Evolutionary conservation across 2,888 invertebrate genomes (phyloP).

Genomic region (Incurvaria masculella): DNA sequence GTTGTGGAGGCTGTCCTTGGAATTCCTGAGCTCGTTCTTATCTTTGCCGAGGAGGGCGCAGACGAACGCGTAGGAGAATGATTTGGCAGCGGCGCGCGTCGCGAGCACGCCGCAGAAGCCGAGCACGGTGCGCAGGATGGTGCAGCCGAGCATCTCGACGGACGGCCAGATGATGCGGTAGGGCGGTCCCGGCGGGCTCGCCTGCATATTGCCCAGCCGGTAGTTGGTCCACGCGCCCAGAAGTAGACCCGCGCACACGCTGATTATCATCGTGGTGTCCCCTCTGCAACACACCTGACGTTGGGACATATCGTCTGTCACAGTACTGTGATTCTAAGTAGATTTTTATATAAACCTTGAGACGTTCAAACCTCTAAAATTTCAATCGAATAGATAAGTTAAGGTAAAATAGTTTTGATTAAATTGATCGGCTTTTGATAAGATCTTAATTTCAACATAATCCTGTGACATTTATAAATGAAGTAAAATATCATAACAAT

Average conservation of each 20-base stretch:
- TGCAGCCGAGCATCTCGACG: constrained; percentile 64
- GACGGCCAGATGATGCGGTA: constrained; percentile 80
- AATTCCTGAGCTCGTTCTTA: constrained; percentile 61
- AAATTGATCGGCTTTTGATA: too few species aligned
- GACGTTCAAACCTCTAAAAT: too few species aligned
- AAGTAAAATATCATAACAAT: too few species aligned
- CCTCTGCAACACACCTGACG: constrained; percentile 68
- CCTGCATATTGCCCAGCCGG: constrained; percentile 68
- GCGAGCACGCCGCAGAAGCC: constrained; percentile 74
- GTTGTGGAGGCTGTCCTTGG: constrained; percentile 63
- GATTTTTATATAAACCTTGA: too few species aligned
- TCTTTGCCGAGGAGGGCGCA: constrained; percentile 69
- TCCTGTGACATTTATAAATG: too few species aligned
- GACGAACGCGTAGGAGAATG: constrained; percentile 63
- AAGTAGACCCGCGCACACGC: constrained; percentile 75
- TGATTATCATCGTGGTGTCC: constrained; percentile 86
- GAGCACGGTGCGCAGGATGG: constrained; percentile 66
- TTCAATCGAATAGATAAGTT: too few species aligned
- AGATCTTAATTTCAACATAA: too few species aligned
- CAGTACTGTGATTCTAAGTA: too few species aligned
- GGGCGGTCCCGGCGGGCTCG: constrained; percentile 61
- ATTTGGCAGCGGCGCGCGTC: constrained; percentile 66
- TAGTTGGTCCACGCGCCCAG: constrained; percentile 83
- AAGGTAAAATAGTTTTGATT: too few species aligned
- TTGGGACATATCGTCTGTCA: too few species aligned